phyloP scores from a whole-genome alignment of 1,140 invertebrate genomes.

The Acromyrmex heyeri region DNA sequence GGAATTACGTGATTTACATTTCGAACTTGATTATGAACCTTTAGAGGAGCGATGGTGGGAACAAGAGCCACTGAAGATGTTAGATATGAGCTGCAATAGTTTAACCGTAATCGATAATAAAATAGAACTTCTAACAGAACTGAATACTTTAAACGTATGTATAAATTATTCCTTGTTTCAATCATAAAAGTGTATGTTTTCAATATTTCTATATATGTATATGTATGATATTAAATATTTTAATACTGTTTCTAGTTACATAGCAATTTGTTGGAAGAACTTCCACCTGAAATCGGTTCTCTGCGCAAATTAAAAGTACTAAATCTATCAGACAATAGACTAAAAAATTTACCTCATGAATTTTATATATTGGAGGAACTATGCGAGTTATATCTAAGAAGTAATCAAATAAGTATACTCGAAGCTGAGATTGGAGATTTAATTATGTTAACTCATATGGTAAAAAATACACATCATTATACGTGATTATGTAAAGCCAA shows the following conservation, averaged over 20 bases:
- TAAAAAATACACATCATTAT: slow-evolving; percentile 77
- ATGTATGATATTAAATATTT: neutral
- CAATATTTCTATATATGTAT: slow-evolving; percentile 38
- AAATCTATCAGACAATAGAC: slow-evolving; percentile 93
- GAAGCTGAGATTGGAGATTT: slow-evolving; percentile 90
- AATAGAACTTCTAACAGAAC: slow-evolving; percentile 90
- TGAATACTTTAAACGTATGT: slow-evolving; percentile 91
- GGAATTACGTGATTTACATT: slow-evolving; percentile 87
- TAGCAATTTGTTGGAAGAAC: slow-evolving; percentile 91
- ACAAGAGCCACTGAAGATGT: slow-evolving; percentile 91
- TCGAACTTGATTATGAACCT: slow-evolving; percentile 90
- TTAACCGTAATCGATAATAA: slow-evolving; percentile 90
- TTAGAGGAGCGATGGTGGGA: slow-evolving; percentile 94
- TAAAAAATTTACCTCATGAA: slow-evolving; percentile 88
- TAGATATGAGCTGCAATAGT: slow-evolving; percentile 94
- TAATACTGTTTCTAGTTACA: slow-evolving; percentile 88
- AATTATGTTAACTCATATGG: slow-evolving; percentile 91
- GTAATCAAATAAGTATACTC: slow-evolving; percentile 88
- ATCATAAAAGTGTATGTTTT: neutral
- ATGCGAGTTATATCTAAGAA: slow-evolving; percentile 90
- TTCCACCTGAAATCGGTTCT: slow-evolving; percentile 93
- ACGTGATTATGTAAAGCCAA: neutral
- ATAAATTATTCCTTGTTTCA: slow-evolving; percentile 23
- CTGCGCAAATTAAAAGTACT: slow-evolving; percentile 91
- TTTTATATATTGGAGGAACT: slow-evolving; percentile 91